These are phyloP conservation scores for Blastobasis lacticolella DNA, from an alignment of 2,888 invertebrate species.

Conservation along the genomic window DNA sequence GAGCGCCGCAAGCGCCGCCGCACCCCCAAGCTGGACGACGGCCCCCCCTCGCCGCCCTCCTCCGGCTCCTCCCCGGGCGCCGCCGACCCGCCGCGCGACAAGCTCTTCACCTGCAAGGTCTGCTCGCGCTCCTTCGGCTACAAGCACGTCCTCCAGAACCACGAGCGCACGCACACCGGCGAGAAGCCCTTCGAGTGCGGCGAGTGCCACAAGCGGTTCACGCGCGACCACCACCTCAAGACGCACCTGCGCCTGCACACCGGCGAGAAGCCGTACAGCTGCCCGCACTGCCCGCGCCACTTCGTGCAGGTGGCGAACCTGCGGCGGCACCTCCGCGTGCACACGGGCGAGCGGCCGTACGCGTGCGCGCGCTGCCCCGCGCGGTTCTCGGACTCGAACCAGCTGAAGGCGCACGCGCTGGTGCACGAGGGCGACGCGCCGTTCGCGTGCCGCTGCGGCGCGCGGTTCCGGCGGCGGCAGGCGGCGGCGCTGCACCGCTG, in stretches of 20 bases:
- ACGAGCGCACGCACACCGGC: constrained; percentile 95
- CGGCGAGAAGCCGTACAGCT: constrained; percentile 94
- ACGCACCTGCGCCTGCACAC: constrained; percentile 95
- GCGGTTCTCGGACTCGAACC: constrained; percentile 93
- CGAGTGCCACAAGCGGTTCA: constrained; percentile 93
- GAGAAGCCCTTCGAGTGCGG: constrained; percentile 95
- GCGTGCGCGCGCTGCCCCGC: constrained; percentile 89
- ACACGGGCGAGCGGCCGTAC: constrained; percentile 93
- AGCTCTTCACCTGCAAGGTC: constrained; percentile 90
- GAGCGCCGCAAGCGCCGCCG: constrained; percentile 63
- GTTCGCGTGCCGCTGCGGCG: constrained; percentile 87
- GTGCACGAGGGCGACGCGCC: constrained; percentile 94
- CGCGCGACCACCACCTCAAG: constrained; percentile 93
- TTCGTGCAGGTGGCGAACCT: constrained; percentile 96
- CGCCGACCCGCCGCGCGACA: constrained; percentile 77
- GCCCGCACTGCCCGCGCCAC: constrained; percentile 92
- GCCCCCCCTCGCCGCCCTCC: constrained; percentile 54
- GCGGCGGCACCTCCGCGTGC: constrained; percentile 89
- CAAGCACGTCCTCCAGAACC: constrained; percentile 95
- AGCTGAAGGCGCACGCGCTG: constrained; percentile 90
- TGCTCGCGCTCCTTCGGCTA: constrained; percentile 94
- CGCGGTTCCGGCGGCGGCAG: constrained; percentile 88
- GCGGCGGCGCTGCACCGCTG: constrained; percentile 92
- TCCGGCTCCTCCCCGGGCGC: constrained; percentile 70
- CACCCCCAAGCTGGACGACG: constrained; percentile 61